Conservation (phyloP, 2,797 vertebrate species). For the Crax fasciolata region DNA sequence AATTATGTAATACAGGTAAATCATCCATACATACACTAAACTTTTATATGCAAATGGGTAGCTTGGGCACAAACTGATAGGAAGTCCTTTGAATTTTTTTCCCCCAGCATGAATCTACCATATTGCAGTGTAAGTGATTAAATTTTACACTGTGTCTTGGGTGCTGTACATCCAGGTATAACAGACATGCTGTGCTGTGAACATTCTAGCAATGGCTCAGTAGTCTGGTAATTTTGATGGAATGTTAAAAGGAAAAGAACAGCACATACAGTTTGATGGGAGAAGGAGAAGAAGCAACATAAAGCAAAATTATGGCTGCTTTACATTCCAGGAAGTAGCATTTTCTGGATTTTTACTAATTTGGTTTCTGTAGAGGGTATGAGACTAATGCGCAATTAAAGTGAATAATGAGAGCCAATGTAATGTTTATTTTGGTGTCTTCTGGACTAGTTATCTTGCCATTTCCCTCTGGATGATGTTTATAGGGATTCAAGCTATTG, state of each 20-base stretch:
- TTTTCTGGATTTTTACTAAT: background rate
- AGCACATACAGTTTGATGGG: background rate
- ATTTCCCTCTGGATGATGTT: background rate
- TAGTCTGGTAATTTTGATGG: conserved; percentile 13
- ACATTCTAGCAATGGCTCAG: fast-evolving
- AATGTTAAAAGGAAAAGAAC: background rate
- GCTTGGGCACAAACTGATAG: background rate
- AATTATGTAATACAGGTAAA: background rate
- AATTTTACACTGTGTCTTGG: background rate
- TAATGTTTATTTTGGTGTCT: background rate
- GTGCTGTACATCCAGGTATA: conserved; percentile 31
- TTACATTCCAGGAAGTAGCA: background rate
- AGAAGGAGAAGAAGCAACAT: background rate
- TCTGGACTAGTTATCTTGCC: background rate
- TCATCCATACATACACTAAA: background rate
- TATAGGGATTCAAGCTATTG: background rate
- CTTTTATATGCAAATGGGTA: background rate
- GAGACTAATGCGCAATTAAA: background rate
- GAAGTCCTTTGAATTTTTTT: background rate
- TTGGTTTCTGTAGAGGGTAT: background rate
- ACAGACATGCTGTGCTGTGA: conserved; percentile 28
- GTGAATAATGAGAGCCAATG: background rate
- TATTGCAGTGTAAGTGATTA: conserved; percentile 33
- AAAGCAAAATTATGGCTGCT: background rate
- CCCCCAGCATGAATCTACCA: background rate